Evolutionary conservation across 2,888 invertebrate genomes (phyloP).

Genomic region (Reticulitermes lucifugus): DNA sequence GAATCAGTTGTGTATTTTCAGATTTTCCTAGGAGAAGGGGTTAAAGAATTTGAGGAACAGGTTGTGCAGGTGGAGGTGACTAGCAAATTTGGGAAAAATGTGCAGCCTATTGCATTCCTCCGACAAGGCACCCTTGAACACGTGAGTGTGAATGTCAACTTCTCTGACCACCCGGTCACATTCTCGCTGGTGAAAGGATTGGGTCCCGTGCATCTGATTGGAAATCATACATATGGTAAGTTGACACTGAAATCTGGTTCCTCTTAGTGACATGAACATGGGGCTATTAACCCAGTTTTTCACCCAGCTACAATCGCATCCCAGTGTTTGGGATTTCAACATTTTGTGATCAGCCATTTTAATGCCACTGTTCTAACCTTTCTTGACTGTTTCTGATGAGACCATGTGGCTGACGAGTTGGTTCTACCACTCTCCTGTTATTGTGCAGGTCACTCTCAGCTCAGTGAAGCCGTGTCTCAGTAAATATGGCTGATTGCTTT

Average conservation of each 20-base stretch:
- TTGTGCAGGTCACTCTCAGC: too few species aligned
- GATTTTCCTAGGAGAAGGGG: not conserved
- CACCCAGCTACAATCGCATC: too few species aligned
- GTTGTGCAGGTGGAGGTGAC: not conserved
- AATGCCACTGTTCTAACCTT: too few species aligned
- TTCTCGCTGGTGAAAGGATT: not conserved
- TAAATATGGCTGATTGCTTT: too few species aligned
- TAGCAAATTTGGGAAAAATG: not conserved
- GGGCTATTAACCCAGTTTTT: too few species aligned
- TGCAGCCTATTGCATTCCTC: not conserved
- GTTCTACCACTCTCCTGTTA: too few species aligned
- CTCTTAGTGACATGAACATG: too few species aligned
- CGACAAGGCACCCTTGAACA: not conserved
- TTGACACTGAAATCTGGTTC: not conserved
- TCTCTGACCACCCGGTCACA: not conserved
- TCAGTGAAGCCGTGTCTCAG: too few species aligned
- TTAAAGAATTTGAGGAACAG: not conserved
- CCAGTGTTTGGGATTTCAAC: too few species aligned
- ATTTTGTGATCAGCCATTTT: too few species aligned
- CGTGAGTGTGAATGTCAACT: not conserved
- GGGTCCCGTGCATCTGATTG: not conserved
- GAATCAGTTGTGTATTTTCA: not conserved
- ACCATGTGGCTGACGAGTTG: too few species aligned
- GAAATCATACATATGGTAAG: not conserved
- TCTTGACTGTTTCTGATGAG: too few species aligned